Conservation (phyloP, 2,113 vertebrate genomes). For the Pelobates fuscus region DNA sequence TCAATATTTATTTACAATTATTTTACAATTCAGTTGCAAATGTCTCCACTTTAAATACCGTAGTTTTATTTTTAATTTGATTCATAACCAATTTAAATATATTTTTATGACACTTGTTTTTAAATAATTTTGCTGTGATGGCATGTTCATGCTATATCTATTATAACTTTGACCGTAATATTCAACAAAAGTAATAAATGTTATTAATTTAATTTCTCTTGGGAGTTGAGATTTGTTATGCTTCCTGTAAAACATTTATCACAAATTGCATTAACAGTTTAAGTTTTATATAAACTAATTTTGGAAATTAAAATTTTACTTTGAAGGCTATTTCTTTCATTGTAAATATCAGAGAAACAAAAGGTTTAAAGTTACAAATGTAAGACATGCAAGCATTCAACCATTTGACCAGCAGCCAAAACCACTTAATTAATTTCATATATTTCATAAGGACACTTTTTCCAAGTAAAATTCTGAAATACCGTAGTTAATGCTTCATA, state of each 20-base stretch:
- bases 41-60: not conserved
- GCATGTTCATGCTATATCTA: conserved; percentile 5
- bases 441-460: too few species aligned
- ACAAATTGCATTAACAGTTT: not conserved
- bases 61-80: not conserved
- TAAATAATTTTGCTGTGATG: not conserved
- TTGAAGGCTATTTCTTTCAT: too few species aligned
- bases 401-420: too few species aligned
- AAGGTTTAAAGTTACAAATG: too few species aligned
- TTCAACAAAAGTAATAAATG: conserved; percentile 21
- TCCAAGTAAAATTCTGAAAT: too few species aligned
- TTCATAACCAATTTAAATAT: not conserved
- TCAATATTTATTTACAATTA: too few species aligned
- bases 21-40: too few species aligned
- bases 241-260: conserved; percentile 15
- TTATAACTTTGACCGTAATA: conserved; percentile 17
- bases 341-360: too few species aligned
- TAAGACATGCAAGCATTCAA: too few species aligned
- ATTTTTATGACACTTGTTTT: conserved; percentile 18
- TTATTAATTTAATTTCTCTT: conserved; percentile 10
- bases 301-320: too few species aligned
- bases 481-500: too few species aligned
- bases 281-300: not conserved
- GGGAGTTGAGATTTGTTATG: conserved; percentile 15
- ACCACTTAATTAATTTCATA: too few species aligned